A percentile compares a stretch with the other conserved stretches of the same genome.
Evolutionary conservation across 2,888 invertebrate genomes (phyloP).

Genomic region (Hypolimnas misippus): DNA sequence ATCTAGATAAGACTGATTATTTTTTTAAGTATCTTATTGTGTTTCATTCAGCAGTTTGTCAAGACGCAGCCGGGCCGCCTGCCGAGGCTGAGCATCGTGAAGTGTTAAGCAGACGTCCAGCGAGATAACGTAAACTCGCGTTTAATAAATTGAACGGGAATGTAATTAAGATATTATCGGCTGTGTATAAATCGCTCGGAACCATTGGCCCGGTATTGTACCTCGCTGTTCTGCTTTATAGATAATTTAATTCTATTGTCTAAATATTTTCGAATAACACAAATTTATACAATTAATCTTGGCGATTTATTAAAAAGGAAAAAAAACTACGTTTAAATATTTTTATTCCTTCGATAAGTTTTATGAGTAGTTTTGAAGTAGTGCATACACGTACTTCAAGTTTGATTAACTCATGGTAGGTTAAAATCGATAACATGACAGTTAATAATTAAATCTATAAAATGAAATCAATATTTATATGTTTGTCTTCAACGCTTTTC

Average conservation of each 20-base stretch:
- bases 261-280: background rate
- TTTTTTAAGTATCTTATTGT: too few species aligned
- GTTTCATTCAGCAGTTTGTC: conserved; percentile 7
- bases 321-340: too few species aligned
- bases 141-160: conserved; percentile 68
- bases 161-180: conserved; percentile 65
- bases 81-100: conserved; percentile 48
- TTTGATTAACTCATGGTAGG: too few species aligned
- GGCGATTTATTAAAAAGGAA: too few species aligned
- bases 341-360: too few species aligned
- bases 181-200: conserved; percentile 32
- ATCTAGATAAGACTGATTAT: too few species aligned
- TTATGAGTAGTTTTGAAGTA: too few species aligned
- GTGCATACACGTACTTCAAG: too few species aligned
- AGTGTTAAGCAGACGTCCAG: conserved; percentile 68
- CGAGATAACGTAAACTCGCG: conserved; percentile 59
- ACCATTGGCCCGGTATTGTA: conserved; percentile 25
- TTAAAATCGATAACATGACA: too few species aligned
- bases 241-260: conserved; percentile 19
- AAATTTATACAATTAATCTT: background rate
- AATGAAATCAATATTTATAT: too few species aligned
- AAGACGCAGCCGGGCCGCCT: conserved; percentile 34
- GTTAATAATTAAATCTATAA: too few species aligned
- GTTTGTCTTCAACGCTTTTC: too few species aligned
- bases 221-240: conserved; percentile 5